These are phyloP conservation scores for Zygogramma bicolorata DNA, from an alignment of 2,888 invertebrate species.

Conservation along the genomic window DNA sequence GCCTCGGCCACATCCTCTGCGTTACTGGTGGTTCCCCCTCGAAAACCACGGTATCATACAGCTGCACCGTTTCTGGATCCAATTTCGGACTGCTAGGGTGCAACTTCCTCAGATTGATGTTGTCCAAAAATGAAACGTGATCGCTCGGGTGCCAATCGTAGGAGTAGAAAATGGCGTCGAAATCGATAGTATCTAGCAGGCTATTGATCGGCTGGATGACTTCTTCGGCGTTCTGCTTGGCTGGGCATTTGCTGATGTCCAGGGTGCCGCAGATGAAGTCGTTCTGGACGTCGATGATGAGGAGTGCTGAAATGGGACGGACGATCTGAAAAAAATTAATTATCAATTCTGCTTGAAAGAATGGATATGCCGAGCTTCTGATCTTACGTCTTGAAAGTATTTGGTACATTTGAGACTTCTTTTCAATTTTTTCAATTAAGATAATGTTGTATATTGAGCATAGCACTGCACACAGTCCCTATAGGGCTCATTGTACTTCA, in stretches of 20 bases:
- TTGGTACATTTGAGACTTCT: no score
- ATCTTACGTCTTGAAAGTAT: no score
- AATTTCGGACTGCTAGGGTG: constrained; percentile 78
- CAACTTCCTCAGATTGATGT: constrained; percentile 76
- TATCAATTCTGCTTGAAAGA: no score
- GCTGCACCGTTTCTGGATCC: constrained; percentile 77
- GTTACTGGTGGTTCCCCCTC: constrained; percentile 85
- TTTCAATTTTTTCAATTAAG: no score
- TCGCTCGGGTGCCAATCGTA: constrained; percentile 97
- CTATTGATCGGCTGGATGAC: constrained; percentile 91
- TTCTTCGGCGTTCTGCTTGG: constrained; percentile 89
- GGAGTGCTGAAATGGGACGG: constrained; percentile 82
- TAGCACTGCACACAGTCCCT: no score
- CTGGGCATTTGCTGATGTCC: constrained; percentile 90
- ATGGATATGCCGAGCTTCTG: no score
- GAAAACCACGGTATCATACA: constrained; percentile 91
- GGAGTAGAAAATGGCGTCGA: constrained; percentile 91
- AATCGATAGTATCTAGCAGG: constrained; percentile 81
- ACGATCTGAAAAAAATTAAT: constrained; percentile 51
- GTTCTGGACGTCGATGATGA: constrained; percentile 97
- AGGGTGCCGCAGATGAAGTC: constrained; percentile 96
- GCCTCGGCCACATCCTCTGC: constrained; percentile 94
- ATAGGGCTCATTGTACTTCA: no score
- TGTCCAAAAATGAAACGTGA: constrained; percentile 96
- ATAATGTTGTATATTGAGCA: no score